A percentile compares a stretch with the other conserved stretches of the same genome.
Evolutionary conservation across 2,113 vertebrate species (phyloP).

Genomic region (Lophius piscatorius): DNA sequence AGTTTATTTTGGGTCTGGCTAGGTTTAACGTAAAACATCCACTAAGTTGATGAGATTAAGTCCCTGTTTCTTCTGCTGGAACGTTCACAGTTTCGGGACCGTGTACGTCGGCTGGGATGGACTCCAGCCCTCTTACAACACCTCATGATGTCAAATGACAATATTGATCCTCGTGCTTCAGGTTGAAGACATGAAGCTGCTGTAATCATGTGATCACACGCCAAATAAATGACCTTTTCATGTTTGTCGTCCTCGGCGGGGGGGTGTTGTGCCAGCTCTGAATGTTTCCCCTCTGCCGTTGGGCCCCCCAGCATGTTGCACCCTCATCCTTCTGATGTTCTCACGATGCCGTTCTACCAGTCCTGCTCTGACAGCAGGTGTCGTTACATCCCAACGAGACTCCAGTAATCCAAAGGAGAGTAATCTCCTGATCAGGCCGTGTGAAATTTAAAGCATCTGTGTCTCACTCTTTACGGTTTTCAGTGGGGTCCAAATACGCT

Average conservation of each 20-base stretch:
- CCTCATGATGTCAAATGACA: conserved; percentile 13
- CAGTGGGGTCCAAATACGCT: conserved; percentile 39
- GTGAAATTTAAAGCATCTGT: conserved; percentile 52
- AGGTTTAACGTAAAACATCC: no score
- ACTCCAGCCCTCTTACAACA: no score
- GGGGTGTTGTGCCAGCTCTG: conserved; percentile 23
- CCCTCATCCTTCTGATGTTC: conserved; percentile 66
- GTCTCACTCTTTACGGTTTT: conserved; percentile 26
- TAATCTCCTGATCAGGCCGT: conserved; percentile 76
- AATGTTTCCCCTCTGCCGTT: conserved; percentile 56
- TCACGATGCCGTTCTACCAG: conserved; percentile 63
- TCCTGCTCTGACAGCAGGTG: conserved; percentile 41
- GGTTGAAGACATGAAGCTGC: conserved; percentile 14
- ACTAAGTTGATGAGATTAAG: no score
- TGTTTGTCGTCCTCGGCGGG: conserved; percentile 39
- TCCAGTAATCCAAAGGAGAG: conserved; percentile 78
- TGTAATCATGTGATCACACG: conserved; percentile 38
- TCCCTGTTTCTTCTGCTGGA: no score
- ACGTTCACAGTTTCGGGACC: no score
- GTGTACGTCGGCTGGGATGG: no score
- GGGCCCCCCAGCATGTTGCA: conserved; percentile 53
- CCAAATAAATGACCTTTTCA: conserved; percentile 52
- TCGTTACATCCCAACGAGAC: conserved; percentile 54
- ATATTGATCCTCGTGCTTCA: no score
- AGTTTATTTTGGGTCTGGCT: no score